Evolutionary conservation across 2,888 invertebrate genomes (phyloP).

Genomic region (Mycogona germanica): DNA sequence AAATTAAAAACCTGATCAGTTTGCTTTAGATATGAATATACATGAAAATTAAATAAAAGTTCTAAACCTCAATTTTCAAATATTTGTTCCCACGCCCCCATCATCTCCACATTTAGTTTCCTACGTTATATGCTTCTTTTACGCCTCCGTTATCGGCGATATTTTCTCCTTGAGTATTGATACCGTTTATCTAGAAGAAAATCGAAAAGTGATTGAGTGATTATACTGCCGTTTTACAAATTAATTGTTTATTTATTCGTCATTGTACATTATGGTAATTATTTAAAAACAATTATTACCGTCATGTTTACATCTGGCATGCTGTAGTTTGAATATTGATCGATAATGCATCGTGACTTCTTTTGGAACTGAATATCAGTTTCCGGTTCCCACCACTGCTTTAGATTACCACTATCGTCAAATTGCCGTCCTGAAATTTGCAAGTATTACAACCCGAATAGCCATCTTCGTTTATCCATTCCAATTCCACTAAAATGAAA

Average conservation of each 20-base stretch:
- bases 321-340: conserved; percentile 26
- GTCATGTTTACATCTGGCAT: conserved; percentile 22
- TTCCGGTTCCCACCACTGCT: conserved; percentile 27
- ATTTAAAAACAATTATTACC: conserved; percentile 3
- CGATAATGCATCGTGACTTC: conserved; percentile 26
- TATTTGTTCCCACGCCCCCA: conserved; percentile 10
- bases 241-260: too few relatives aligned
- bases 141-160: conserved; percentile 39
- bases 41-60: conserved; percentile 6
- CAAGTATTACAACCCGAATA: too few relatives aligned
- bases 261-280: too few relatives aligned
- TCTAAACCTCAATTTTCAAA: conserved; percentile 1
- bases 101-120: conserved; percentile 9
- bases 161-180: conserved; percentile 36
- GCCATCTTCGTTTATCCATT: background rate
- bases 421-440: conserved; percentile 28
- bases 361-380: conserved; percentile 24
- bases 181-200: conserved; percentile 30
- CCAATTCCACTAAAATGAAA: background rate
- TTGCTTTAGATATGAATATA: background rate
- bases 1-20: background rate
- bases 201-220: background rate
- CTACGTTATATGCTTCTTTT: conserved; percentile 34
- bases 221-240: too few relatives aligned
- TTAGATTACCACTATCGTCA: conserved; percentile 26